Conservation (phyloP, 1,140 invertebrate genomes). For the Papilio dardanus region DNA sequence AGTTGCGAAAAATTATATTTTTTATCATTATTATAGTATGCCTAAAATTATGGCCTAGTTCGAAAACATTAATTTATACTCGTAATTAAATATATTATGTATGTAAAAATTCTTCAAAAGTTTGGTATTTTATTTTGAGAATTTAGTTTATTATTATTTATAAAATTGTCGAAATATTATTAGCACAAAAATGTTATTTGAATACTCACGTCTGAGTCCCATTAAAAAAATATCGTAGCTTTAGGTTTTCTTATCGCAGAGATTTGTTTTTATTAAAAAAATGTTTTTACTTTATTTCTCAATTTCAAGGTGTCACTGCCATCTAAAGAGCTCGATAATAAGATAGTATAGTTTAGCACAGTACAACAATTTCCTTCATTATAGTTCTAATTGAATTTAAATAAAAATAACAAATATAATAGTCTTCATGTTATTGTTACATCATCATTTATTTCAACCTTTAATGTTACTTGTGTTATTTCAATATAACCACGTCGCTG, state of each 20-base stretch:
- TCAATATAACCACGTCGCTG: too few relatives aligned
- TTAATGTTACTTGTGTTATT: too few relatives aligned
- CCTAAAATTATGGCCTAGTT: neutral
- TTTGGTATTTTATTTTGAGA: neutral
- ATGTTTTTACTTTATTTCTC: neutral
- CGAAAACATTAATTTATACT: neutral
- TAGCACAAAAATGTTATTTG: neutral
- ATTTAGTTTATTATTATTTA: neutral
- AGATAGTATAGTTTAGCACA: neutral
- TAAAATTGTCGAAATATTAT: neutral
- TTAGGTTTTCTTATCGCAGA: neutral
- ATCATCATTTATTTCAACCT: neutral
- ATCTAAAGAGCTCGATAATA: neutral
- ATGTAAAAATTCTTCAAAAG: too few relatives aligned
- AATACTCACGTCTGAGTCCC: neutral
- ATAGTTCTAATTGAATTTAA: slow-evolving; percentile 10
- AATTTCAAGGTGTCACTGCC: neutral
- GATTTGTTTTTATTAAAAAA: neutral
- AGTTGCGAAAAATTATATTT: neutral
- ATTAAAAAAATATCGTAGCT: neutral
- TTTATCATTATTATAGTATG: neutral
- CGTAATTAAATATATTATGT: neutral
- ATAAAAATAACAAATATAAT: neutral
- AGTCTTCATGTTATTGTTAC: neutral
- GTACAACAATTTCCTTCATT: neutral